These are phyloP conservation scores for Psilopogon haemacephalus DNA, from an alignment of 2,113 vertebrate species.

Conservation along the genomic window DNA sequence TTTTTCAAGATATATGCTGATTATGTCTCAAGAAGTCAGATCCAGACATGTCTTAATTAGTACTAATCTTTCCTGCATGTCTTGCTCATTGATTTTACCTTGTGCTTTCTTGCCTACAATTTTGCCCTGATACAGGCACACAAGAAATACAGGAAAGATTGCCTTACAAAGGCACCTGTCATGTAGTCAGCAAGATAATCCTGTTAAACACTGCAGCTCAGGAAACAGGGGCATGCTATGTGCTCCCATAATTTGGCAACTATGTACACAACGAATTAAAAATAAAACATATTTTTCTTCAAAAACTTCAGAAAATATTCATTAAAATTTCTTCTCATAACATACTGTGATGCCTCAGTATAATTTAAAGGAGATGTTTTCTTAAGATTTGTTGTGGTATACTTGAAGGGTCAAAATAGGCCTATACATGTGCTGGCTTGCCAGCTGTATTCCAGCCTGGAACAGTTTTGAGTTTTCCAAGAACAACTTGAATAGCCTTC, in stretches of 20 bases:
- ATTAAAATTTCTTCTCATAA: background rate
- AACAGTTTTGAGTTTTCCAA: too few species aligned
- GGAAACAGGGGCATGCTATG: background rate
- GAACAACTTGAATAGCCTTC: too few species aligned
- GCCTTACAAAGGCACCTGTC: background rate
- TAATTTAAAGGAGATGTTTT: conserved; percentile 2
- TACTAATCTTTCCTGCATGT: background rate
- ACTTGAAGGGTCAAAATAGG: too few species aligned
- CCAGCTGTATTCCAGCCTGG: too few species aligned
- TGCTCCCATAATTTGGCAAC: background rate
- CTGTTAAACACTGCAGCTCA: background rate
- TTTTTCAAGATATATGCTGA: background rate
- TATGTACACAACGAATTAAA: background rate
- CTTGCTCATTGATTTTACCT: background rate
- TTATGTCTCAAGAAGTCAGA: background rate
- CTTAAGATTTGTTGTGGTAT: too few species aligned
- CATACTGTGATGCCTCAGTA: background rate
- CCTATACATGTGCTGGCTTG: too few species aligned
- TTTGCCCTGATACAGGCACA: background rate
- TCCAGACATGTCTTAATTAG: background rate
- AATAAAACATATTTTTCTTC: background rate
- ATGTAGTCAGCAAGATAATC: background rate
- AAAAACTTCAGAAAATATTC: background rate
- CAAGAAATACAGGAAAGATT: background rate
- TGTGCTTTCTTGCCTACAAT: background rate